These are phyloP conservation scores for Neodiprion lecontei DNA, from an alignment of 1,140 invertebrate species.

Conservation along the genomic window DNA sequence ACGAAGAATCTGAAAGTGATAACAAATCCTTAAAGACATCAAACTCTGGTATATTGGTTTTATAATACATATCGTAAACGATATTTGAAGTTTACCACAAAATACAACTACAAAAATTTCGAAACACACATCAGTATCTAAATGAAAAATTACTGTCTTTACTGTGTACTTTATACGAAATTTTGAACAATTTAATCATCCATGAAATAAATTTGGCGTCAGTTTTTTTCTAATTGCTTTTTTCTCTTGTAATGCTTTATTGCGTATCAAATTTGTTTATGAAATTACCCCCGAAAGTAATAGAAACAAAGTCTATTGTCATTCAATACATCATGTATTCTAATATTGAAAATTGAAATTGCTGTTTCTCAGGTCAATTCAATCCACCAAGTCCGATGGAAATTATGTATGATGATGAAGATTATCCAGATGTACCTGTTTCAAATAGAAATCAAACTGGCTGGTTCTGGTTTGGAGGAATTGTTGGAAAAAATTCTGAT, in stretches of 20 bases:
- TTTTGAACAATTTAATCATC: too few relatives aligned
- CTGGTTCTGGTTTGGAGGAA: slow-evolving; percentile 83
- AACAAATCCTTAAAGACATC: slow-evolving; percentile 50
- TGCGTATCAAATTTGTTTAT: too few relatives aligned
- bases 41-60: slow-evolving; percentile 48
- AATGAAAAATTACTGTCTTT: too few relatives aligned
- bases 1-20: slow-evolving; percentile 52
- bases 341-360: neutral
- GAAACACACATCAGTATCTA: too few relatives aligned
- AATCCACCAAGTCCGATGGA: slow-evolving; percentile 50
- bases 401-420: slow-evolving; percentile 48
- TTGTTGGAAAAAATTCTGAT: slow-evolving; percentile 68
- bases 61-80: slow-evolving; percentile 20
- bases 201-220: too few relatives aligned
- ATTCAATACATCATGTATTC: too few relatives aligned
- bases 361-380: slow-evolving; percentile 44
- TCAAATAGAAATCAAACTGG: slow-evolving; percentile 72
- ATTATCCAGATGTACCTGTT: slow-evolving; percentile 57
- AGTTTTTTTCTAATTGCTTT: too few relatives aligned
- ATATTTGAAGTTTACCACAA: neutral
- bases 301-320: too few relatives aligned
- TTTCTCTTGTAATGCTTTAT: too few relatives aligned
- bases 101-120: neutral
- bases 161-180: too few relatives aligned
- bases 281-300: too few relatives aligned